These are phyloP conservation scores for Hyalella azteca DNA, from an alignment of 2,888 invertebrate genomes.

Conservation along the genomic window DNA sequence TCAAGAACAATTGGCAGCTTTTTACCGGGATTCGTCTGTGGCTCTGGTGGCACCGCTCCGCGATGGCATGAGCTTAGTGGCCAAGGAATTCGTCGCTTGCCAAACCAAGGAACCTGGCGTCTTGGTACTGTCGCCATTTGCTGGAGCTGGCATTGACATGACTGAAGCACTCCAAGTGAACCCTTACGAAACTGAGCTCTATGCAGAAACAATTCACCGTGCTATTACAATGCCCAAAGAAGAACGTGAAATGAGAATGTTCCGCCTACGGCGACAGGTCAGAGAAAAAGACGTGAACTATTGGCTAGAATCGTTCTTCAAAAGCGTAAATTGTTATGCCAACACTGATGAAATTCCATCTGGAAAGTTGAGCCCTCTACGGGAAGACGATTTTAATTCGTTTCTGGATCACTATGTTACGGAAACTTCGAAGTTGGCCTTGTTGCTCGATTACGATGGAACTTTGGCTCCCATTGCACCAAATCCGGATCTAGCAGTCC, in stretches of 20 bases:
- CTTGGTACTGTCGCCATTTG: slow-evolving; percentile 64
- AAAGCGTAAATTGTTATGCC: slow-evolving; percentile 54
- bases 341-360: slow-evolving; percentile 39
- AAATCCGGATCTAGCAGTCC: slow-evolving; percentile 64
- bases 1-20: slow-evolving; percentile 64
- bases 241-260: slow-evolving; percentile 64
- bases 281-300: slow-evolving; percentile 63
- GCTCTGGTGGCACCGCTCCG: slow-evolving; percentile 65
- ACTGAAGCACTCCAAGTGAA: slow-evolving; percentile 65
- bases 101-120: slow-evolving; percentile 64
- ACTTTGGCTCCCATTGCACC: slow-evolving; percentile 64
- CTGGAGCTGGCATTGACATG: slow-evolving; percentile 64
- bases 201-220: slow-evolving; percentile 63
- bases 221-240: slow-evolving; percentile 65
- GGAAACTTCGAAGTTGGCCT: slow-evolving; percentile 62
- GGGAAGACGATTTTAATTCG: slow-evolving; percentile 64
- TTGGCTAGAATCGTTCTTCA: slow-evolving; percentile 64
- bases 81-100: slow-evolving; percentile 66
- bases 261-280: slow-evolving; percentile 63
- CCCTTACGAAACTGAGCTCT: slow-evolving; percentile 64
- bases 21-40: slow-evolving; percentile 64
- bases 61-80: slow-evolving; percentile 66
- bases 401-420: slow-evolving; percentile 62
- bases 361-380: slow-evolving; percentile 73
- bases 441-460: slow-evolving; percentile 65